These are phyloP conservation scores for Parus major DNA, from an alignment of 2,113 vertebrate genomes.

Conservation along the genomic window DNA sequence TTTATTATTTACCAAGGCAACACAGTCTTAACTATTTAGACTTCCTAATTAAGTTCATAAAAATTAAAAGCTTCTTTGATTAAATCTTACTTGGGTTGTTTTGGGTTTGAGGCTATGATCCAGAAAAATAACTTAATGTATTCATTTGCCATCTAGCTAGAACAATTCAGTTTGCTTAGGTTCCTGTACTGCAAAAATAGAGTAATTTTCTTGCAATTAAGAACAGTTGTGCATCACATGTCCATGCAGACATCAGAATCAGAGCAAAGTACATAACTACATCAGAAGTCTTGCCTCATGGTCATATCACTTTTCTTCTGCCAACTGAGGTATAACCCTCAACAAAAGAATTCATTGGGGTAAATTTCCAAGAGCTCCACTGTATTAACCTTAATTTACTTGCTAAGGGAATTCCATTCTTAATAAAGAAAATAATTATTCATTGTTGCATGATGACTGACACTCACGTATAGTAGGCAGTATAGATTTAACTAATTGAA, in stretches of 20 bases:
- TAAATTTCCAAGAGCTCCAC: not conserved
- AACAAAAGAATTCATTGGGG: not conserved
- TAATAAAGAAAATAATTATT: not conserved
- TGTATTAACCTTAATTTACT: not conserved
- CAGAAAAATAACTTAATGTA: not conserved
- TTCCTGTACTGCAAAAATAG: not conserved
- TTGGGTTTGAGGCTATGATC: not conserved
- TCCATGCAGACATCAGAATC: not conserved
- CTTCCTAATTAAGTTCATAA: not conserved
- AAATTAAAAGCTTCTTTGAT: not conserved
- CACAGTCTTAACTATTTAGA: not conserved
- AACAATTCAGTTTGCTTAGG: not conserved
- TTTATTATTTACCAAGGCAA: slow-evolving; percentile 6
- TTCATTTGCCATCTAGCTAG: not conserved
- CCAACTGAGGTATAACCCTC: not conserved
- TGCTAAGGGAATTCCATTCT: not conserved
- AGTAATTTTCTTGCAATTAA: not conserved
- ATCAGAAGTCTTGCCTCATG: not conserved
- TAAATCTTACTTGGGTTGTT: not conserved
- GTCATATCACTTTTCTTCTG: not conserved
- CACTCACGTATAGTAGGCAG: not conserved
- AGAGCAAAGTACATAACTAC: not conserved
- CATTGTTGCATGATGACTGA: not conserved
- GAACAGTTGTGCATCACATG: not conserved
- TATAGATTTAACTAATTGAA: not conserved